Evolutionary conservation across 1,140 invertebrate species (phyloP), one percentile per base, ranked within the genome.

Genomic region (Onthophagus taurus): DNA sequence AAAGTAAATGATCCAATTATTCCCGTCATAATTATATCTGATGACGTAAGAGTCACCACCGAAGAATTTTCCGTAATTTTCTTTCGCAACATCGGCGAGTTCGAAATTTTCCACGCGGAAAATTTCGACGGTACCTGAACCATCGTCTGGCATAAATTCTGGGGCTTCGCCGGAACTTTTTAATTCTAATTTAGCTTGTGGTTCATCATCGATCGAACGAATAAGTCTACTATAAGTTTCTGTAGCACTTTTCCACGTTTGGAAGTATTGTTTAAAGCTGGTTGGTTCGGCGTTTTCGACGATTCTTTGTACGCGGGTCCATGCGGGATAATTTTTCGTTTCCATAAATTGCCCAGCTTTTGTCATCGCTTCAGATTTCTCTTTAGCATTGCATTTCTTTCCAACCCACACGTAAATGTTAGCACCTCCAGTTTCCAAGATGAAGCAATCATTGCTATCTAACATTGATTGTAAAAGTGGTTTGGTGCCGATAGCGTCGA

Each of bases 361-460:
- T 31, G 75, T 69, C 78, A 90, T 81, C 0, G 85, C 77, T 58
- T 85, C 76, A 9, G 74, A 61, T 55, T 86, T 87, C 67, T 92
- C 89, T 57, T 81, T 75, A 37, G 73, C 68, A 2, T 79, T 83
- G 21, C 84, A 78, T 23, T 78, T 72, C 54, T 80, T 84, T 16
- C 89, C 89, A 39, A 90, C 76, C 89, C 89, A 93, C 1, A 88
- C 85, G 62, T 80, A 93, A 30, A 93, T 75, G 20, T 83, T 84
- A 34, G 83, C 81, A 39, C 76, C 76, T 3, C 80, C 83, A 4
- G 85, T 83, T 61, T 92, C 88, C 58, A 93, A 63, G 45, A 92
- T 83, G 53, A 89, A 92, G 46, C 81, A 84, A 58, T 92, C 87
- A 61, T 78, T 72, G 13, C 81, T 77, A 46, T 85, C 77, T n/a